Percentiles rank a stretch among this genome's conserved stretches.
Evolutionary conservation across 2,113 vertebrate species (phyloP).

Genomic region (Butorides virescens): DNA sequence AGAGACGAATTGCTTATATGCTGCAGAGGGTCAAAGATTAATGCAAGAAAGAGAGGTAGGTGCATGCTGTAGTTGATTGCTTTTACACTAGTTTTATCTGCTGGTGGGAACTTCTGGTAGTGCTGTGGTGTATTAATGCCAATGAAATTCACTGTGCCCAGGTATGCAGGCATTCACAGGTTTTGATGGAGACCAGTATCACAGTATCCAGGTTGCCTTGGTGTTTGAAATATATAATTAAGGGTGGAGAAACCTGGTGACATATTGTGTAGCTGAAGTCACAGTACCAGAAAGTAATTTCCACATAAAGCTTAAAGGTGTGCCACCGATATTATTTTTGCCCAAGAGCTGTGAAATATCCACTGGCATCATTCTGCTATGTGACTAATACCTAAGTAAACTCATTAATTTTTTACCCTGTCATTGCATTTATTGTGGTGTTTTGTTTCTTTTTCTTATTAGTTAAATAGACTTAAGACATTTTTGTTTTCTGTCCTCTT

Average conservation of each 20-base stretch:
- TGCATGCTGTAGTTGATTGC: neutral
- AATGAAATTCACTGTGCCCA: neutral
- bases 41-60: slow-evolving; percentile 85
- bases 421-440: neutral
- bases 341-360: neutral
- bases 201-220: neutral
- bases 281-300: neutral
- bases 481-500: neutral
- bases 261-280: neutral
- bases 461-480: neutral
- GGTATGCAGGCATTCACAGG: rapidly evolving
- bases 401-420: neutral
- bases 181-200: neutral
- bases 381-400: neutral
- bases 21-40: slow-evolving; percentile 82
- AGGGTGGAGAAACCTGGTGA: neutral
- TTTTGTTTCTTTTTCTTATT: neutral
- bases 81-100: neutral
- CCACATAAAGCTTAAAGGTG: neutral
- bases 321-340: neutral
- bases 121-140: neutral
- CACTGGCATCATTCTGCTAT: neutral
- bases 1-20: slow-evolving; percentile 82
- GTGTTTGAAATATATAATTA: neutral
- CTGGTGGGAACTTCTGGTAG: neutral